Evolutionary conservation across 2,113 vertebrate species (phyloP), one percentile per base, ranked within the genome.

Genomic region (Perca fluviatilis): DNA sequence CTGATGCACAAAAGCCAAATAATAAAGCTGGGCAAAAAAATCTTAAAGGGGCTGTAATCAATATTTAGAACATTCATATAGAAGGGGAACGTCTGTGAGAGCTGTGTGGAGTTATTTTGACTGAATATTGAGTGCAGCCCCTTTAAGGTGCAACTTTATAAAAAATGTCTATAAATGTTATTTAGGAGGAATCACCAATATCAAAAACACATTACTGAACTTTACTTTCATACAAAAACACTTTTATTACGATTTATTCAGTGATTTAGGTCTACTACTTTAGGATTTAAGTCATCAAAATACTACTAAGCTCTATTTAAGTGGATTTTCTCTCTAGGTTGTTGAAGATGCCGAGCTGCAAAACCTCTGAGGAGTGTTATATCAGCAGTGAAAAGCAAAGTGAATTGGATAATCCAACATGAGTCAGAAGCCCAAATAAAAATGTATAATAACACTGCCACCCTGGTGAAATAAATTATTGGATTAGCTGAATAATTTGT

Each of bases 351-450:
- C 19, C 56, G 30, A 13, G 8, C 23, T 56, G 4, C 49, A n/a
- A 53, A 36, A 53, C 23, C 51, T 36, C 49, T 1, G 46, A 53
- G 51, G 11, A 53, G 76, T 19, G 19, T 18, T 16, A 27, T 16
- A 27, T 30, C 21, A 64, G 25, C 21, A 19, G n/a, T 25, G 54
- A 30, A 30, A 69, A 19, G 23, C 18, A 30, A 54, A 50, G 54
- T 33, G 23, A 79, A 74, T 30, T 9, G 27, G 9, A 71, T 50
- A 67, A 86, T 70, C 58, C 65, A 54, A 33, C 19, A 73, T 6
- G 19, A 69, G 6, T 25, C 58, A 23, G 13, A 23, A 11, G 5
- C 46, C 10, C 15, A 47, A 51, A 25, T 16, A 11, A 0, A n/a
- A 56, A 79, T 46, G 10, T 43, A 49, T n/a, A 73, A n/a, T 1